Base-by-base conservation (phyloP, 1,140 invertebrate genomes). In the Metaphire vulgaris region DNA sequence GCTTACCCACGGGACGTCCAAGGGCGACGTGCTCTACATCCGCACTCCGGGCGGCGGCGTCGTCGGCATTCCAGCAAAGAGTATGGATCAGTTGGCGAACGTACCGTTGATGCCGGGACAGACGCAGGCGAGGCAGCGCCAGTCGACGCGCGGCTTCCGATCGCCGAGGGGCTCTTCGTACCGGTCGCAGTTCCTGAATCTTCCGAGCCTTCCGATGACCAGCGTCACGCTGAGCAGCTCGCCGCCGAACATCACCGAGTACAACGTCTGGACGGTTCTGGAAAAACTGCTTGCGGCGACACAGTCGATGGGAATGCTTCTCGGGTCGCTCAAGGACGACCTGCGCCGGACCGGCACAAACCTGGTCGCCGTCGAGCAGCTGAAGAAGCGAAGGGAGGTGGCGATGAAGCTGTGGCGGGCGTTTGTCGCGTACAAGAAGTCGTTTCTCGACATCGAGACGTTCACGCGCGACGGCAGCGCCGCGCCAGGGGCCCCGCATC, bases 341-440 rank as follows among this genome's bases (percentile, higher is more conserved):
- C 67, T 78, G 26, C 29, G 65, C 32, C n/a, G 74, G 15, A 30
- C 66, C n/a, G 34, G 26, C 28, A 70, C 56, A 14, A 26, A 66
- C 32, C 16, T 69, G 28, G 26, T 56, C 30, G 31, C 67, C 21
- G 65, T 41, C 2, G 56, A 74, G 16, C 72, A 34, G 72, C 32
- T 28, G 31, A 73, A 73, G 41, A 73, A 73, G 30, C 32, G 34
- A 28, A 21, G 33, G 1, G 73, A 75, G 31, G 73, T 75, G 12
- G 66, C 72, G 0, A 31, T 41, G n/a, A 78, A 78, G 41, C 69
- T 78, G 56, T 66, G 69, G 56, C 21, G 77, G 12, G 77, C 77
- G n/a, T 64, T 78, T n/a, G 32, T 68, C 21, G 77, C 77, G 6
- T 78, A 69, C 34, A 74, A 78, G 68, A 78, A 78, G 74, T 75